These are phyloP conservation scores for Heterocephalus glaber DNA, from an alignment of 2,113 vertebrate genomes.

Conservation along the genomic window DNA sequence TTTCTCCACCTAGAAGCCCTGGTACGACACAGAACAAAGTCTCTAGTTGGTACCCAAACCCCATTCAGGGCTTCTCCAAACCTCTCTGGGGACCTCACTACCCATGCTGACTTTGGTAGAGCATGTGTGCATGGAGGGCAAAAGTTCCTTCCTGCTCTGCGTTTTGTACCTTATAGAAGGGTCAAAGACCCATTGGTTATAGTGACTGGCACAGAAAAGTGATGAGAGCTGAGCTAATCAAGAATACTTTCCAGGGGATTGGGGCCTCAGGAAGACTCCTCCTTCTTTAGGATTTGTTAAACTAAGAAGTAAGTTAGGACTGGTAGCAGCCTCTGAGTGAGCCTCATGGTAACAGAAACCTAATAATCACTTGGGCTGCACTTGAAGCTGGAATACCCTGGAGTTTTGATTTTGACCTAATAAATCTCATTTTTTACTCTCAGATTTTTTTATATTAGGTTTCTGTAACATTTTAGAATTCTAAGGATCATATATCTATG, in stretches of 20 bases:
- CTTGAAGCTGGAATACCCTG: neutral
- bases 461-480: slow-evolving; percentile 41
- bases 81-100: neutral
- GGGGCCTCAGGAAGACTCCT: neutral
- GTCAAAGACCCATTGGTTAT: neutral
- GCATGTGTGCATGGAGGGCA: neutral
- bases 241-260: neutral
- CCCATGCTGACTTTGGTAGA: neutral
- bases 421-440: neutral
- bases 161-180: neutral
- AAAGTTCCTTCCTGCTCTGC: neutral
- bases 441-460: neutral
- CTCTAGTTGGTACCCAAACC: neutral
- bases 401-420: neutral
- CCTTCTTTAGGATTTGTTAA: neutral
- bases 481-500: neutral
- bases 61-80: neutral
- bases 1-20: neutral
- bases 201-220: slow-evolving; percentile 1
- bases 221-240: neutral
- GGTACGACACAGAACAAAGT: neutral
- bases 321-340: neutral
- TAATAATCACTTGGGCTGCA: neutral
- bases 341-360: neutral
- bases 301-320: neutral